Base-by-base conservation (phyloP, 2,113 vertebrate genomes). In the Numenius arquata region DNA sequence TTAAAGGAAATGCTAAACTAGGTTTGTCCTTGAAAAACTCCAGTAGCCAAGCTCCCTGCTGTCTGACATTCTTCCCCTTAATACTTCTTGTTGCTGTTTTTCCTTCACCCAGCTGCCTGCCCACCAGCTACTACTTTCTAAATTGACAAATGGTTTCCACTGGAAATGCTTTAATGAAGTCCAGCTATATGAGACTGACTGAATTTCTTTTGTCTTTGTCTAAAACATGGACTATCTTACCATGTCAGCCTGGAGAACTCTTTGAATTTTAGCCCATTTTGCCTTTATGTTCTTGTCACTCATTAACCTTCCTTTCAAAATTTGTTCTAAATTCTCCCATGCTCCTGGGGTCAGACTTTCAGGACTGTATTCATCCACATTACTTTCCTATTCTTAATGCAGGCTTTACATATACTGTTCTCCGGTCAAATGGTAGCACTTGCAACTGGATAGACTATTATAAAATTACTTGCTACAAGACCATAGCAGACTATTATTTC, bases 1-100 rank as follows among this genome's bases (percentile, higher is more conserved):
- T 78, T 92, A 71, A 91, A 92, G 61, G 88, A 92, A 95, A 67
- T 56, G 22, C 52, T 78, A 78, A 90, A 71, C n/a, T 84, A n/a
- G n/a, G 63, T 77, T 84, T 89, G 71, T 81, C 36, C 43, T 75
- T 83, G 18, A 80, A 84, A 92, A 93, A n/a, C 12, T 86, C 20
- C 36, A 52, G 32, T 89, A 84, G 72, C 52, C 29, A 67, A 63
- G 23, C 48, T 87, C 8, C 34, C 47, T 89, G 61, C 38, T 89
- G 61, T 71, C 65, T 87, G 76, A 86, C 43, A 9, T 84, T 85
- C 67, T 89, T 83, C 25, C 13, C 41, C 30, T 61, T 83, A 88
- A 38, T 79, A n/a, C 22, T 88, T 70, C 59, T 53, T 70, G 6
- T 65, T 89, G 41, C 52, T 71, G 11, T 38, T 87, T 90, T 83